These are phyloP conservation scores for Neelides folsomi DNA, from an alignment of 2,888 invertebrate genomes.

Conservation along the genomic window DNA sequence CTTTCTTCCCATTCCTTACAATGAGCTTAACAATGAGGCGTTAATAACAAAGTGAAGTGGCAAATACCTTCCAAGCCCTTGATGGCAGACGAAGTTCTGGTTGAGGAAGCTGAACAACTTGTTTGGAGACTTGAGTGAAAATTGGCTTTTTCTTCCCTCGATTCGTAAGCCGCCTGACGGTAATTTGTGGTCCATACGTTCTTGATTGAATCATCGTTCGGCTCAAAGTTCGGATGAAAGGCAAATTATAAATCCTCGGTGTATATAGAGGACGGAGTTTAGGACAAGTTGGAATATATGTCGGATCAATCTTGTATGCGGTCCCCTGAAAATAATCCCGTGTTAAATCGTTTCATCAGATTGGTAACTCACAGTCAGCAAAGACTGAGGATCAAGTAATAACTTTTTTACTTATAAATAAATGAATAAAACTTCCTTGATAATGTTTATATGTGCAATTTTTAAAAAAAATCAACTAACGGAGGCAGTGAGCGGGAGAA, in stretches of 20 bases:
- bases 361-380: not conserved
- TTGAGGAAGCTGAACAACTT: slow-evolving; percentile 47
- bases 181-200: slow-evolving; percentile 53
- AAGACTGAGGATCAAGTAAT: no score
- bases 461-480: slow-evolving; percentile 28
- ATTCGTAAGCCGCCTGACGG: slow-evolving; percentile 47
- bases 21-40: no score
- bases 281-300: slow-evolving; percentile 37
- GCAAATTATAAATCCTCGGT: slow-evolving; percentile 49
- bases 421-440: no score
- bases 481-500: slow-evolving; percentile 40
- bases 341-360: not conserved
- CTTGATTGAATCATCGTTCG: slow-evolving; percentile 53
- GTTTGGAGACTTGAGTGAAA: slow-evolving; percentile 49
- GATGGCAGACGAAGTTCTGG: slow-evolving; percentile 48
- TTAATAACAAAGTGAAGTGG: not conserved
- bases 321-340: slow-evolving; percentile 32
- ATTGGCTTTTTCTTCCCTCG: slow-evolving; percentile 48
- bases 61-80: slow-evolving; percentile 54
- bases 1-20: no score
- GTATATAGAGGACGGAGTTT: slow-evolving; percentile 45
- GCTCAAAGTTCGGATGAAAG: slow-evolving; percentile 50
- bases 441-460: not conserved
- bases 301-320: slow-evolving; percentile 37
- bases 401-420: no score